Percentiles rank a stretch among this genome's conserved stretches.
Conservation (phyloP, 2,113 vertebrate genomes). For the Numenius arquata region DNA sequence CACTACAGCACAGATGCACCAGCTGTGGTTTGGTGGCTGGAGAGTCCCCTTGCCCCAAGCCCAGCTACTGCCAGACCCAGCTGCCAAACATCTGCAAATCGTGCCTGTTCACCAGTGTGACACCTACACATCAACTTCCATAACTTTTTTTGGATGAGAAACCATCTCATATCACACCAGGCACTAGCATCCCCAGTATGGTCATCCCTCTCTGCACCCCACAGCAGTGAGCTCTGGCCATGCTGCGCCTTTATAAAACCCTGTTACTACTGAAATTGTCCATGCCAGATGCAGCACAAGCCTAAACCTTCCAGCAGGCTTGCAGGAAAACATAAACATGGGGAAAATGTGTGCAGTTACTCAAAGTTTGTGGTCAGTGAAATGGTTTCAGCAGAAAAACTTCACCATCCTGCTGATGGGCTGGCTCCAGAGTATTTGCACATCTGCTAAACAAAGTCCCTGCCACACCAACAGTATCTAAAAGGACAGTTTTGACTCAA, state of each 20-base stretch:
- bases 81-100: background rate
- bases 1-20: background rate
- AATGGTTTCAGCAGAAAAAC: background rate
- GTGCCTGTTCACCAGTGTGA: accelerated
- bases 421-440: background rate
- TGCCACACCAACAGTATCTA: background rate
- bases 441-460: background rate
- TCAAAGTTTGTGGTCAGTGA: background rate
- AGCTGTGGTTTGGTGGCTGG: background rate
- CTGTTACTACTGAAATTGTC: background rate
- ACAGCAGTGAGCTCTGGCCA: background rate
- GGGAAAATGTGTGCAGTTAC: background rate
- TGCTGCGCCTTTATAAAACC: background rate
- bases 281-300: background rate
- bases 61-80: background rate
- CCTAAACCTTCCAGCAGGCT: background rate
- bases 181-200: background rate
- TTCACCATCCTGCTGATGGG: background rate
- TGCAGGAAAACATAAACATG: background rate
- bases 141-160: background rate
- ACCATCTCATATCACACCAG: background rate
- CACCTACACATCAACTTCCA: background rate
- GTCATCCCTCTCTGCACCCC: background rate
- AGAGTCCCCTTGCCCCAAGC: background rate
- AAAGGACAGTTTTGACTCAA: background rate